Percentiles rank a stretch among this genome's conserved stretches.
Evolutionary conservation across 2,797 vertebrate species (phyloP).

Genomic region (Meda fulgida): DNA sequence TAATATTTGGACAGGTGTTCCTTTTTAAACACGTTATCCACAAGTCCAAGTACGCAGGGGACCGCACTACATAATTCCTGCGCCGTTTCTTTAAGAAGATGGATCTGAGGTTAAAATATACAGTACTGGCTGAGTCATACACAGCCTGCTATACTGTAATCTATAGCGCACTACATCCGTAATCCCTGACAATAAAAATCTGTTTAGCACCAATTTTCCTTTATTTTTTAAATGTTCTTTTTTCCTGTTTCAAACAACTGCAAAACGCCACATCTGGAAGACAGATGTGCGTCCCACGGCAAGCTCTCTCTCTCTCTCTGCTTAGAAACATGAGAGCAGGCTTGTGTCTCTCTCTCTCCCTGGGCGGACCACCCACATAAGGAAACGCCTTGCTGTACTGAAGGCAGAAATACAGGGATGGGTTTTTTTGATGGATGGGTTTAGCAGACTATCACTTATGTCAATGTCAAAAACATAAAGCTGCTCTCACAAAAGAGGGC

Average conservation of each 20-base stretch:
- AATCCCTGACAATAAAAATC: slow-evolving; percentile 82
- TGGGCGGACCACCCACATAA: slow-evolving; percentile 81
- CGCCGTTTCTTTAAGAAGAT: slow-evolving; percentile 58
- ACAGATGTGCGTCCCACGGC: slow-evolving; percentile 79
- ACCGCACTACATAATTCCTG: slow-evolving; percentile 67
- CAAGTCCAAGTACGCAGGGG: slow-evolving; percentile 53
- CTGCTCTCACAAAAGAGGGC: slow-evolving; percentile 67
- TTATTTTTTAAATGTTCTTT: slow-evolving; percentile 72
- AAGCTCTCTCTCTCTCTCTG: slow-evolving; percentile 65
- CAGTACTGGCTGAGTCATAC: slow-evolving; percentile 47
- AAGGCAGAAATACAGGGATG: slow-evolving; percentile 74
- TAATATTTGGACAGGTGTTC: slow-evolving; percentile 85
- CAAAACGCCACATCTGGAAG: slow-evolving; percentile 82
- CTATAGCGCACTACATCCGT: slow-evolving; percentile 67
- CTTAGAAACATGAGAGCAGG: slow-evolving; percentile 78
- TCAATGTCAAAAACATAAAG: slow-evolving; percentile 74
- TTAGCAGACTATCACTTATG: slow-evolving; percentile 81
- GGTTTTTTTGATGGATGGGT: slow-evolving; percentile 74
- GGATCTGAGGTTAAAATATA: slow-evolving; percentile 57
- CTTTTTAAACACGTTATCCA: slow-evolving; percentile 71
- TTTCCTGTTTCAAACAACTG: slow-evolving; percentile 74
- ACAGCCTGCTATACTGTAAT: slow-evolving; percentile 55
- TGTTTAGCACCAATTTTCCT: slow-evolving; percentile 84
- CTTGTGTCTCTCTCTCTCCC: slow-evolving; percentile 59
- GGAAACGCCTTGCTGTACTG: slow-evolving; percentile 79